These are phyloP conservation scores for Aleiodes sp. DNA, from an alignment of 1,140 invertebrate genomes.

Conservation along the genomic window DNA sequence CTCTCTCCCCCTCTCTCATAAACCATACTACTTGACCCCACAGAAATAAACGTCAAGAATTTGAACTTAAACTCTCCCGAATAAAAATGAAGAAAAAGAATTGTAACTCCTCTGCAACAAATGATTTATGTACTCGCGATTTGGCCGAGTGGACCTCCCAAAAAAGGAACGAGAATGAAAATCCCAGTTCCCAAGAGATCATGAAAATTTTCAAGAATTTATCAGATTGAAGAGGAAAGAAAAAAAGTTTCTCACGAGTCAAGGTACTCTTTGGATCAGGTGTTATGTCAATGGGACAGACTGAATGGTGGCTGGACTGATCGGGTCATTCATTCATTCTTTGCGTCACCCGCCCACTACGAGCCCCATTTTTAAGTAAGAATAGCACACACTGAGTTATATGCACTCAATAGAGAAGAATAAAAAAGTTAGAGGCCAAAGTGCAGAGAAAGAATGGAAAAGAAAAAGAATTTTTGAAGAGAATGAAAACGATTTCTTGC, in stretches of 20 bases:
- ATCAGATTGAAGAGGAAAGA: not conserved
- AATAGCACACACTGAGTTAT: slow-evolving; percentile 7
- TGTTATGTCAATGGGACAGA: slow-evolving; percentile 33
- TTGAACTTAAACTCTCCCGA: not conserved
- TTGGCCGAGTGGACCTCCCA: not conserved
- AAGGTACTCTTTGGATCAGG: slow-evolving; percentile 42
- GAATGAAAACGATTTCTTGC: not conserved
- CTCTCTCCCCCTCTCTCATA: too few relatives aligned
- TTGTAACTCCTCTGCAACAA: not conserved
- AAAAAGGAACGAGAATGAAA: too few relatives aligned
- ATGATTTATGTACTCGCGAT: not conserved
- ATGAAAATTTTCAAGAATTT: not conserved
- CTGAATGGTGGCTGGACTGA: slow-evolving; percentile 40
- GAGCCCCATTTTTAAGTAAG: slow-evolving; percentile 49
- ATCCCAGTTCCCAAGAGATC: not conserved
- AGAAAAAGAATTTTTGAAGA: too few relatives aligned
- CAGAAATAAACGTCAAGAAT: not conserved
- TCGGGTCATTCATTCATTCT: slow-evolving; percentile 52
- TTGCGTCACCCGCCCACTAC: slow-evolving; percentile 54
- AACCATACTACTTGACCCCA: too few relatives aligned
- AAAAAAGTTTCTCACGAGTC: slow-evolving; percentile 12
- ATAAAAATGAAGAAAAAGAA: not conserved
- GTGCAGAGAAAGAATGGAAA: not conserved
- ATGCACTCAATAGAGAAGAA: not conserved
- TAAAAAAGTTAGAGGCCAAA: slow-evolving; percentile 15